These are phyloP conservation scores for Drosophila nigromelanica DNA, from an alignment of 1,140 invertebrate genomes.

Conservation along the genomic window DNA sequence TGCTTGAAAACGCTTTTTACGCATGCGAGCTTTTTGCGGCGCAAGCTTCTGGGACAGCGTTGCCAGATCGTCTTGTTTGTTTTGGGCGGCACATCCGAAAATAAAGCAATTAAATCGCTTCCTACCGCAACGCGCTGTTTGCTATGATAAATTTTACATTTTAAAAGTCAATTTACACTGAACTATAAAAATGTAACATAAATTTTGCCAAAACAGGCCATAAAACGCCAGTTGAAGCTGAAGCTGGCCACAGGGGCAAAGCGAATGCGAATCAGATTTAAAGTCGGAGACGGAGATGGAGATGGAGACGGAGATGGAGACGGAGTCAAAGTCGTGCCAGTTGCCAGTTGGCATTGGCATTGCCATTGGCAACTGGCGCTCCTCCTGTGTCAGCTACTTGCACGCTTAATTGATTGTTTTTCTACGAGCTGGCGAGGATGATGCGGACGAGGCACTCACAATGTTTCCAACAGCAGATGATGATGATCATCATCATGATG, in stretches of 20 bases:
- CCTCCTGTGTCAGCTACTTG: constrained; percentile 71
- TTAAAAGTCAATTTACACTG: constrained; percentile 83
- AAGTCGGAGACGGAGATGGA: constrained; percentile 14
- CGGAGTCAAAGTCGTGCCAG: background rate
- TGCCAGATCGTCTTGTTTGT: constrained; percentile 44
- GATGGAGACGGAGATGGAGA: background rate
- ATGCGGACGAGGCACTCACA: constrained; percentile 24
- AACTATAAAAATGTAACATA: constrained; percentile 83
- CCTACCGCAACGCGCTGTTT: constrained; percentile 39
- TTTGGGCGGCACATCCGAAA: constrained; percentile 23
- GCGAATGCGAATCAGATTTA: constrained; percentile 10
- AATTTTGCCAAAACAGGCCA: constrained; percentile 78
- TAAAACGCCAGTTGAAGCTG: constrained; percentile 55
- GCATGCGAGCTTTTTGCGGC: constrained; percentile 16
- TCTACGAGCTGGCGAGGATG: constrained; percentile 67
- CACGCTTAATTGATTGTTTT: constrained; percentile 81
- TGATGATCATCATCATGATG: constrained; percentile 10
- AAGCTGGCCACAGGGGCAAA: constrained; percentile 2
- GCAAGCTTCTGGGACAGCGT: constrained; percentile 54
- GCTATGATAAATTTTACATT: constrained; percentile 81
- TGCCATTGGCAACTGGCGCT: constrained; percentile 59
- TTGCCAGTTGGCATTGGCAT: constrained; percentile 55
- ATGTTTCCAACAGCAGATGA: constrained; percentile 23
- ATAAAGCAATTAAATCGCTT: constrained; percentile 62
- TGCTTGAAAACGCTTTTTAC: constrained; percentile 43